Percentiles rank a stretch among this genome's conserved stretches.
These are phyloP conservation scores for Acanthis flammea DNA, from an alignment of 2,797 vertebrate genomes.

Conservation along the genomic window DNA sequence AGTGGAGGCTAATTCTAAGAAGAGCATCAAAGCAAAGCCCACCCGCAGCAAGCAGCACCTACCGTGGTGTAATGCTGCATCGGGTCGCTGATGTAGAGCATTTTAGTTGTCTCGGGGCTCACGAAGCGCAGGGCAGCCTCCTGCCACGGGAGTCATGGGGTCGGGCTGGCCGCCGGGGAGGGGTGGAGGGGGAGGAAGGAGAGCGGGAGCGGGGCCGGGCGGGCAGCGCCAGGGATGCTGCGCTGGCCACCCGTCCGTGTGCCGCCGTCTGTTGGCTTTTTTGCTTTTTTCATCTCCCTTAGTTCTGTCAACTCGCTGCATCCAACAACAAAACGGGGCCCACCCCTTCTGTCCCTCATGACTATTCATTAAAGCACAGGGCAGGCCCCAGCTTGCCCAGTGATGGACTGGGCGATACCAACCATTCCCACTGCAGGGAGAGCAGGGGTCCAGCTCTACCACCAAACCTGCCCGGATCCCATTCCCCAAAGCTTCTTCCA, in stretches of 20 bases:
- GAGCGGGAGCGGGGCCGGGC: neutral
- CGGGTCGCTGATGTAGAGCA: constrained; percentile 85
- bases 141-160: constrained; percentile 69
- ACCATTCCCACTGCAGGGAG: constrained; percentile 60
- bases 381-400: constrained; percentile 90
- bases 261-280: constrained; percentile 55
- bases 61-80: constrained; percentile 84
- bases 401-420: constrained; percentile 82
- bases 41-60: constrained; percentile 66
- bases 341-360: constrained; percentile 84
- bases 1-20: neutral
- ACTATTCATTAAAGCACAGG: constrained; percentile 86
- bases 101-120: constrained; percentile 74
- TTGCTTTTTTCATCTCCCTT: constrained; percentile 73
- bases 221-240: neutral
- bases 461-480: neutral
- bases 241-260: neutral
- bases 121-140: constrained; percentile 37
- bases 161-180: neutral
- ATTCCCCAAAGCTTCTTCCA: neutral
- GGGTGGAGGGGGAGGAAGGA: neutral
- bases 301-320: constrained; percentile 87
- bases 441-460: constrained; percentile 12
- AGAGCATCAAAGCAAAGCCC: neutral
- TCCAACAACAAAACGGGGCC: constrained; percentile 89